These are phyloP conservation scores for Ascaphus truei DNA, from an alignment of 2,113 vertebrate species.

Conservation along the genomic window DNA sequence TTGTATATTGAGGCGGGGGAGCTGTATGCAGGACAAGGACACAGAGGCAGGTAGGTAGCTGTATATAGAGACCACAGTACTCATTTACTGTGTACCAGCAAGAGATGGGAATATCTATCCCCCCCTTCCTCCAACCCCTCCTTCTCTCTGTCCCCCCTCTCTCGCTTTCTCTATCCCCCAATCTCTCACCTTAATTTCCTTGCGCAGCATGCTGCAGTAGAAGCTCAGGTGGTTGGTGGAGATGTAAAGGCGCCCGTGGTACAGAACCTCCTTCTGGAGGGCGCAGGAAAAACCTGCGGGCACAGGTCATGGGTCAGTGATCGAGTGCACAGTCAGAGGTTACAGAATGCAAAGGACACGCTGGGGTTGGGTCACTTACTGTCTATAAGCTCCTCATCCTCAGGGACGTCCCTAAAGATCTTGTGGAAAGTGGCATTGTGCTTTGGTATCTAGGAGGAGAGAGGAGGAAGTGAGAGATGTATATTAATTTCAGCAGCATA, in stretches of 20 bases:
- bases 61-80: no score
- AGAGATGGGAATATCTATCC: not conserved
- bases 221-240: slow-evolving; percentile 71
- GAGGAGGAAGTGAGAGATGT: no score
- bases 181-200: slow-evolving; percentile 77
- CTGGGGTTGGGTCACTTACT: slow-evolving; percentile 49
- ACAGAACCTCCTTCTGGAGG: slow-evolving; percentile 78
- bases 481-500: no score
- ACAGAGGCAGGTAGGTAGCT: no score
- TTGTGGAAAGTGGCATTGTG: slow-evolving; percentile 70
- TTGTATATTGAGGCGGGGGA: no score
- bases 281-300: slow-evolving; percentile 68
- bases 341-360: not conserved
- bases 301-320: not conserved
- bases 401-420: slow-evolving; percentile 67
- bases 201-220: slow-evolving; percentile 73
- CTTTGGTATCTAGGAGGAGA: slow-evolving; percentile 47
- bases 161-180: no score
- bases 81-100: no score
- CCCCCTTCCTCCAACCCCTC: no score
- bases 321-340: not conserved
- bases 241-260: slow-evolving; percentile 75
- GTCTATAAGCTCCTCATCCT: slow-evolving; percentile 63
- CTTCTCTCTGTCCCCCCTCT: no score
- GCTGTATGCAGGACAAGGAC: no score